Evolutionary conservation across 2,797 vertebrate species (phyloP).

Genomic region (Steatocranus sp.): DNA sequence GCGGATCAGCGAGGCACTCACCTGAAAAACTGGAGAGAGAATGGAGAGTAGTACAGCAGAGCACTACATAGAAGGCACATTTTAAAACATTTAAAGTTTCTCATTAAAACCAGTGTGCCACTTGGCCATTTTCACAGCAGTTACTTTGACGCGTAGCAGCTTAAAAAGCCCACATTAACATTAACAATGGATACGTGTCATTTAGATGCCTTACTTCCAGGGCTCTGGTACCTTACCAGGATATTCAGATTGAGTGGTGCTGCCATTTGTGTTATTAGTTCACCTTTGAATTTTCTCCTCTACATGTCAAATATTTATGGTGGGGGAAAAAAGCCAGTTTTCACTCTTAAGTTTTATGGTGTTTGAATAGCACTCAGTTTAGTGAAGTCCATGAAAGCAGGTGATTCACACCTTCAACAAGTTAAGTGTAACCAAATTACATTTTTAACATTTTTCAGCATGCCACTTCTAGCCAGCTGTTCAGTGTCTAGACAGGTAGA

Average conservation of each 20-base stretch:
- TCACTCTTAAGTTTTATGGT: not conserved
- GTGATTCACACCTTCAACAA: not conserved
- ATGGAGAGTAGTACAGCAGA: not conserved
- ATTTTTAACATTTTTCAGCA: not conserved
- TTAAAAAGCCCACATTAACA: not conserved
- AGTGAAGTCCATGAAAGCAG: not conserved
- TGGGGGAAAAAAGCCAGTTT: not conserved
- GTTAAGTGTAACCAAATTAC: not conserved
- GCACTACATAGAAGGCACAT: not conserved
- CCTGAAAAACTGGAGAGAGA: constrained; percentile 36
- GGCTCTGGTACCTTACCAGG: not conserved
- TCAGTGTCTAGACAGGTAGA: constrained; percentile 51
- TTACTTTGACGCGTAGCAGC: not conserved
- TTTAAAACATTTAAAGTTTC: not conserved
- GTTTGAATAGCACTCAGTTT: not conserved
- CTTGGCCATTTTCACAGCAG: not conserved
- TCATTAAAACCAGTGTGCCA: not conserved
- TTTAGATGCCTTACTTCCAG: not conserved
- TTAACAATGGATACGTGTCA: not conserved
- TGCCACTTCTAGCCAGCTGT: constrained; percentile 22
- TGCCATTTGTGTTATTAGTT: not conserved
- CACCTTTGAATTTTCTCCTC: not conserved
- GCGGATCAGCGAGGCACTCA: constrained; percentile 40
- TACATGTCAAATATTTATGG: not conserved
- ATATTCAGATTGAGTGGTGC: not conserved